phyloP scores from a whole-genome alignment of 53 echinoderm and acorn worm species.

The Apostichopus leukothele region DNA sequence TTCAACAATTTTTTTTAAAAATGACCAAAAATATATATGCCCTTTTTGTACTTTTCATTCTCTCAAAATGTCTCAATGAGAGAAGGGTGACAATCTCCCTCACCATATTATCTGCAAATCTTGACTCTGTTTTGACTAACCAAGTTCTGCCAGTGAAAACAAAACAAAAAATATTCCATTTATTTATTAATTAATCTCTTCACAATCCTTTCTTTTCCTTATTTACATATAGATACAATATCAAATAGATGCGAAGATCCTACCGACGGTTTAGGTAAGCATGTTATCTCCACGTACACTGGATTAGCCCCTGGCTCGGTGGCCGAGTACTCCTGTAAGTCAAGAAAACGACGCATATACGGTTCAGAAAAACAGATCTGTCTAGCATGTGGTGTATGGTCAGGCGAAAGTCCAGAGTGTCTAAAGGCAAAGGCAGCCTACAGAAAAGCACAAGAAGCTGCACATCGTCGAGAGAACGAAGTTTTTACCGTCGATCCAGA shows the following conservation, averaged over 20 bases:
- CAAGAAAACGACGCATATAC: background rate
- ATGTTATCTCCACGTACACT: background rate
- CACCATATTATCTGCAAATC: too few species aligned
- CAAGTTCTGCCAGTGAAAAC: too few species aligned
- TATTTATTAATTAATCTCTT: background rate
- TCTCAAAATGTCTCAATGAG: too few species aligned
- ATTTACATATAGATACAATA: background rate
- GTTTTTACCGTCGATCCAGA: too few species aligned
- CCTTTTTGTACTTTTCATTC: too few species aligned
- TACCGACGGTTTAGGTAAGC: background rate
- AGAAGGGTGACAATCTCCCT: background rate
- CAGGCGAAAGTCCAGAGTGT: background rate
- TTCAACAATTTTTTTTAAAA: too few species aligned
- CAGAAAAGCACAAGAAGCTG: too few species aligned
- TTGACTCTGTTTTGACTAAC: too few species aligned
- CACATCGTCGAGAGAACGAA: too few species aligned
- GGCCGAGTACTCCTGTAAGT: background rate
- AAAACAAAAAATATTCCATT: too few species aligned
- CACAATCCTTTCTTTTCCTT: background rate
- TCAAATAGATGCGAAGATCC: conserved; percentile 22
- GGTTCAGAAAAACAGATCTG: background rate
- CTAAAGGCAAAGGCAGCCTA: background rate
- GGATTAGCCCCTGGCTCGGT: background rate
- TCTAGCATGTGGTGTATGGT: conserved; percentile 17
- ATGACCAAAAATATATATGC: too few species aligned